A percentile compares a stretch with the other conserved stretches of the same genome.
Evolutionary conservation across 2,113 vertebrate genomes (phyloP).

Genomic region (Nannobrachium achirus): DNA sequence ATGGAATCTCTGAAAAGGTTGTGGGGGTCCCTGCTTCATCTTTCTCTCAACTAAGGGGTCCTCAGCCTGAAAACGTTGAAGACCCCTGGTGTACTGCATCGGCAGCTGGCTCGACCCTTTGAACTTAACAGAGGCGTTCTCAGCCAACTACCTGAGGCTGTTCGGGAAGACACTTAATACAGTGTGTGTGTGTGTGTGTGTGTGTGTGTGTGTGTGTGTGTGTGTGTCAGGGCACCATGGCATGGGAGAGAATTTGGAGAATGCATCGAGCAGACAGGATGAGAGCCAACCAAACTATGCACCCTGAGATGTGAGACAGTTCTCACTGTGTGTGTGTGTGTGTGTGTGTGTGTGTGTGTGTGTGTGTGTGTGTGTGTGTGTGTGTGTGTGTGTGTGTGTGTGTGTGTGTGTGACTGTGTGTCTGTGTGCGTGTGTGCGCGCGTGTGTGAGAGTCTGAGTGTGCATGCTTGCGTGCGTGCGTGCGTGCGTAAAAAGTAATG

Average conservation of each 20-base stretch:
- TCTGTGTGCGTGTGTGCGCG: no score
- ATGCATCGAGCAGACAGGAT: background rate
- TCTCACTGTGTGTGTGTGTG: background rate
- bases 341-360: background rate
- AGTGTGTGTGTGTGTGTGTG: background rate
- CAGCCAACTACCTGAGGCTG: background rate
- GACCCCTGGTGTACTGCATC: no score
- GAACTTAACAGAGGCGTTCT: background rate
- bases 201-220: background rate
- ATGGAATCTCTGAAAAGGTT: no score
- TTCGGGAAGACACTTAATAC: background rate
- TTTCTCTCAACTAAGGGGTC: no score
- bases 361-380: background rate
- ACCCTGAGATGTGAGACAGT: background rate
- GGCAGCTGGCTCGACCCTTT: no score
- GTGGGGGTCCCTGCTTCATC: no score
- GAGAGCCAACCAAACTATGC: background rate
- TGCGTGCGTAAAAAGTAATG: no score
- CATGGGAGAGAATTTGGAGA: background rate
- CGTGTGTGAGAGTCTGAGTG: no score
- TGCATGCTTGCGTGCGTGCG: no score
- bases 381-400: conserved; percentile 1
- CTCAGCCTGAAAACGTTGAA: no score
- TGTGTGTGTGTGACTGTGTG: background rate
- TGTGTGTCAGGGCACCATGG: background rate